A percentile compares a stretch with the other conserved stretches of the same genome.
Evolutionary conservation across 2,113 vertebrate species (phyloP).

Genomic region (Trichechus manatus): DNA sequence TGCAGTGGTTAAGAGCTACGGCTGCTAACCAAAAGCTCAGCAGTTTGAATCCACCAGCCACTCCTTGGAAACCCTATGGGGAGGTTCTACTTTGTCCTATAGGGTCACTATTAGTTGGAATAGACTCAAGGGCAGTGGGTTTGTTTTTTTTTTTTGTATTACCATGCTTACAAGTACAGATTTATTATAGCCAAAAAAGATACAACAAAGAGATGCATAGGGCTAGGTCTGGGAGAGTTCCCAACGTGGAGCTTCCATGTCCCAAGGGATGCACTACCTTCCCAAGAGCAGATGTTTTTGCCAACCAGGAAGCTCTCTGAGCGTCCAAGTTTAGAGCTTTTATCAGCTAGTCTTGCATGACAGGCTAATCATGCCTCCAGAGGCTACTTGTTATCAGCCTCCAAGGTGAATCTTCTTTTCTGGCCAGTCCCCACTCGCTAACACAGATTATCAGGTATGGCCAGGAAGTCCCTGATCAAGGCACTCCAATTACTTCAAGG

Average conservation of each 20-base stretch:
- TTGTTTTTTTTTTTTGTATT: no score
- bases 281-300: neutral
- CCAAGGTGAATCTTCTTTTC: neutral
- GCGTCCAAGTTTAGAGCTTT: neutral
- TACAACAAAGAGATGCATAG: neutral
- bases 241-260: neutral
- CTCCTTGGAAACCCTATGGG: no score
- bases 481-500: neutral
- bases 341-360: neutral
- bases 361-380: neutral
- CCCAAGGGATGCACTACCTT: neutral
- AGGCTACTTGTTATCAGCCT: neutral
- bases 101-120: no score
- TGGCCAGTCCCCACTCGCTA: neutral
- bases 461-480: neutral
- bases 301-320: neutral
- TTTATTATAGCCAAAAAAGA: neutral
- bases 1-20: no score
- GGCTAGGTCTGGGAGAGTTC: neutral
- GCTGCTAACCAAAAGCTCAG: no score
- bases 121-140: no score
- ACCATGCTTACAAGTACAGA: neutral
- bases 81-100: no score
- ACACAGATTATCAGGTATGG: neutral
- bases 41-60: no score